A percentile compares a stretch with the other conserved stretches of the same genome.
phyloP scores from a whole-genome alignment of 2,797 vertebrate genomes.

The Peromyscus attwateri region DNA sequence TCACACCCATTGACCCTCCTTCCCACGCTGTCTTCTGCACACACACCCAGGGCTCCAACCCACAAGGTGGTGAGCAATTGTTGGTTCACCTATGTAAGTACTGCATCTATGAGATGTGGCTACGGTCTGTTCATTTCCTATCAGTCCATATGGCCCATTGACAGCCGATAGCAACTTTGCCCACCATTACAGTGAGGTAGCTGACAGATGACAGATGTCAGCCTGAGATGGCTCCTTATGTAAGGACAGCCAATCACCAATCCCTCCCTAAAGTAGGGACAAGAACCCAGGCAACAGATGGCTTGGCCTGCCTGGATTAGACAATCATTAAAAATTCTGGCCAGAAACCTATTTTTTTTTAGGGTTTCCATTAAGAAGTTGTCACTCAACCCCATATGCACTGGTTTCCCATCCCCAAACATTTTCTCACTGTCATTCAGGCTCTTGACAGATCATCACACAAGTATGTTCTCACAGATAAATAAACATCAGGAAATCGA shows the following conservation, averaged over 20 bases:
- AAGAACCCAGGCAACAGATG: slow-evolving; percentile 76
- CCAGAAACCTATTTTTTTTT: slow-evolving; percentile 53
- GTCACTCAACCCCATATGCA: slow-evolving; percentile 66
- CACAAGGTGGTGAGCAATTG: not conserved
- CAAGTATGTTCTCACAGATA: not conserved
- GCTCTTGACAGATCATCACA: slow-evolving; percentile 19
- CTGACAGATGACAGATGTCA: slow-evolving; percentile 82
- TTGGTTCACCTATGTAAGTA: not conserved
- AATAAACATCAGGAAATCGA: not conserved
- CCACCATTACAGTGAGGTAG: slow-evolving; percentile 65
- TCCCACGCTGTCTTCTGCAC: not conserved
- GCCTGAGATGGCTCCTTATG: slow-evolving; percentile 57
- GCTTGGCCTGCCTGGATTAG: slow-evolving; percentile 63
- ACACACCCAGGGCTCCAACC: rapidly evolving
- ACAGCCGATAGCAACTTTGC: slow-evolving; percentile 70
- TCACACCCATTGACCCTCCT: rapidly evolving
- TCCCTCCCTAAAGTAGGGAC: slow-evolving; percentile 52
- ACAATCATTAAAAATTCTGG: slow-evolving; percentile 72
- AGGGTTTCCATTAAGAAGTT: slow-evolving; percentile 71
- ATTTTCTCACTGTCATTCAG: slow-evolving; percentile 65
- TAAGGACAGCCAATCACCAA: slow-evolving; percentile 63
- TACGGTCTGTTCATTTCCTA: not conserved
- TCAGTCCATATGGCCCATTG: slow-evolving; percentile 71
- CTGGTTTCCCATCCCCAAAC: slow-evolving; percentile 27
- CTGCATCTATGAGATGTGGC: not conserved